Evolutionary conservation across 2,113 vertebrate genomes (phyloP), one percentile per base, ranked within the genome.

Genomic region (Nycticryphes semicollaris): DNA sequence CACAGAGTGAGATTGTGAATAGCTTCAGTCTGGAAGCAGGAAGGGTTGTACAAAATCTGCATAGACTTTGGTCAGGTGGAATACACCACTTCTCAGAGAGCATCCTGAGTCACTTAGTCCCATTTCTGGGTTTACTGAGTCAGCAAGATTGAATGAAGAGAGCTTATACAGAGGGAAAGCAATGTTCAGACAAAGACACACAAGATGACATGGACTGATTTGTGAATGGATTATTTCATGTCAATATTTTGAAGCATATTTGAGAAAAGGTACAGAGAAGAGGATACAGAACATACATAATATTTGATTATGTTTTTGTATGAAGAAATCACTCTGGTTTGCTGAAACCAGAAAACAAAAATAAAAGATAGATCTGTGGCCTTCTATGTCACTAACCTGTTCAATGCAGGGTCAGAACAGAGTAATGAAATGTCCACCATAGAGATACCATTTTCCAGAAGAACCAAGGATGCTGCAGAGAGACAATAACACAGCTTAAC

Each of bases 1-100:
- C 14, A 20, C 21, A 18, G 33, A 35, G 13, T 10, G 15, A 30
- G 13, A 6, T 83, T 0, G 0, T 56, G 28, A 60, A 66, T 6
- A 87, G 12, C 23, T 84, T 66, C 37, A 37, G 15, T 67, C 27
- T 73, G 47, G 39, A 84, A 67, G 25, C 7, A 67, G 47, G 33
- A 78, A 41, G 19, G 8, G 9, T 50, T 90, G 7, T 54, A 60
- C 24, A 84, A 77, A 74, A 5, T n/a, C 31, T 66, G 7, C 35
- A 68, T 2, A 83, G 48, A 17, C 20, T 56, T 86, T n/a, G 30
- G 23, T 56, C 33, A 70, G 10, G 28, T 70, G 59, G 11, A 66
- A 37, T 28, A 45, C 14, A 31, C 1, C 12, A 9, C 54, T 87
- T 43, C 31, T 20, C 54, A 63, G 56, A 59, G 2, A 37, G 7